Evolutionary conservation across 2,888 invertebrate species (phyloP), one percentile per base, ranked within the genome.

Genomic region (Mythimna pallens): DNA sequence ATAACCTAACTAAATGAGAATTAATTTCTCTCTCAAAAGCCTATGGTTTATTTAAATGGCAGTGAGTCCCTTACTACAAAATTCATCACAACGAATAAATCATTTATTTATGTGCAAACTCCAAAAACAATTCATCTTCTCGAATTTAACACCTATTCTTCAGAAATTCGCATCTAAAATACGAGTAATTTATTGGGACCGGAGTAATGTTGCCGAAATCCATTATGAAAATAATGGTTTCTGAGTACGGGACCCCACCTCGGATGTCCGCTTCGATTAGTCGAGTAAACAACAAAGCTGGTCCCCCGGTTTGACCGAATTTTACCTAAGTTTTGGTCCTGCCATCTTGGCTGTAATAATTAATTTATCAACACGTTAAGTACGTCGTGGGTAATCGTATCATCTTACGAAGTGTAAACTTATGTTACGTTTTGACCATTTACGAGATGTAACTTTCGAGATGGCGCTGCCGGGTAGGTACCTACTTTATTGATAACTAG

Each of bases 71-170:
- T 50, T 64, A 43, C 30, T 62, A 25, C 36, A 70, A 80, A 76
- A 72, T 80, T 76, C 43, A 71, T 70, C 54, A 62, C 9, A 8
- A 55, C 54, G 17, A 30, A 77, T 81, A 77, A 80, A 77, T 81
- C 65, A 80, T 77, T 67, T 62, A 81, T 81, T 81, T 78, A 78
- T 66, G 66, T 57, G 65, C 67, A 34, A 36, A 65, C 65, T 73
- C 62, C 65, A 70, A 70, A 81, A 70, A 78, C 81, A 81, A 81
- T 81, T 77, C 70, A 67, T 81, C 78, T 77, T 81, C 70, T 65
- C 17, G 68, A 81, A 81, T 81, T 70, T 73, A 81, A 81, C 78
- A 81, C 81, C 78, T 81, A 81, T 81, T 81, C 81, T 81, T 81
- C 73, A 70, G 78, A 52, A 68, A 63, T 70, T 62, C 69, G 57